A percentile compares a stretch with the other conserved stretches of the same genome.
These are phyloP conservation scores for Pteropus alecto DNA, from an alignment of 2,113 vertebrate species.

Conservation along the genomic window DNA sequence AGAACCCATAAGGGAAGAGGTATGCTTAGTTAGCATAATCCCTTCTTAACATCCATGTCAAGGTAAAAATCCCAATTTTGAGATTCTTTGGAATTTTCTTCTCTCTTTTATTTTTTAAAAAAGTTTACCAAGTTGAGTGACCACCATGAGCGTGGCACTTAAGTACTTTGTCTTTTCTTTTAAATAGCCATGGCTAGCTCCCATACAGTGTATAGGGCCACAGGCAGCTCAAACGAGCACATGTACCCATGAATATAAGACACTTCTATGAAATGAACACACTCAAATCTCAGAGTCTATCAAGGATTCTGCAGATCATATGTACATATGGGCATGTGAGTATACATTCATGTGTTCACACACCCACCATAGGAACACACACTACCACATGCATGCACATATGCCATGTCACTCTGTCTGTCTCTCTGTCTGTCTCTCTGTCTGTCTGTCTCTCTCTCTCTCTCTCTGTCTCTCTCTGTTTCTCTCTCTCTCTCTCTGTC, in stretches of 20 bases:
- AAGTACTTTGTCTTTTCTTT: neutral
- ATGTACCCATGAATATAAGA: neutral
- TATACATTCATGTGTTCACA: neutral
- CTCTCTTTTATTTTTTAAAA: neutral
- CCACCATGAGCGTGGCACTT: neutral
- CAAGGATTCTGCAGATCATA: neutral
- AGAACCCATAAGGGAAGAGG: neutral
- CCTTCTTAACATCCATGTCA: neutral
- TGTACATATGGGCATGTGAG: neutral
- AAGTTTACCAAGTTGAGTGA: neutral
- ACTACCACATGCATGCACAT: neutral
- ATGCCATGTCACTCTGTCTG: neutral
- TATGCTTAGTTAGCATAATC: neutral
- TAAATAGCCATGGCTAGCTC: neutral
- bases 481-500: neutral
- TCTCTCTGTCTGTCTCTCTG: neutral
- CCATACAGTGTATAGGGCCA: neutral
- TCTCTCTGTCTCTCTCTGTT: fast-evolving
- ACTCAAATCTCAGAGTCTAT: neutral
- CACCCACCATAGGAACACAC: neutral
- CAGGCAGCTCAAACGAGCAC: neutral
- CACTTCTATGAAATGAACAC: neutral
- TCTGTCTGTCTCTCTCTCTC: neutral
- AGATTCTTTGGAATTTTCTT: slow-evolving; percentile 7
- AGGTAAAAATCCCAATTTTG: neutral